phyloP scores from a whole-genome alignment of 2,113 vertebrate genomes.

The Nymphicus hollandicus region DNA sequence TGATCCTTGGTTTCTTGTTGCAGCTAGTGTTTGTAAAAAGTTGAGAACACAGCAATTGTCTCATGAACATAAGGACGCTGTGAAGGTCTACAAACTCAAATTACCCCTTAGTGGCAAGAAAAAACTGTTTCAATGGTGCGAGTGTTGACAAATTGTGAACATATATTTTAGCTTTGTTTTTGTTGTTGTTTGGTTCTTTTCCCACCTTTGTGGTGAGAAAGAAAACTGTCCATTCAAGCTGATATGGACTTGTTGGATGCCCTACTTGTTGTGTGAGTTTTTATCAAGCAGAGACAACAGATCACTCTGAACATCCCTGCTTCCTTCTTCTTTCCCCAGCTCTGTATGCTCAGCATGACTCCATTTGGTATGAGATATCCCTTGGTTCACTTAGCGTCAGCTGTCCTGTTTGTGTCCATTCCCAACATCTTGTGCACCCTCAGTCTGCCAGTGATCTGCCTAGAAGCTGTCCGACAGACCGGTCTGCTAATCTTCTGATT shows the following conservation, averaged over 20 bases:
- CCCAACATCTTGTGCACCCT: background rate
- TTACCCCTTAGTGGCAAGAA: background rate
- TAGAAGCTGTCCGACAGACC: background rate
- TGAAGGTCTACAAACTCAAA: background rate
- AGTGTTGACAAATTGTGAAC: background rate
- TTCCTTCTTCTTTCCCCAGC: background rate
- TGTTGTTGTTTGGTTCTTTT: background rate
- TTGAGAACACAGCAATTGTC: background rate
- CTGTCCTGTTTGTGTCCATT: background rate
- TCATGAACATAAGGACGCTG: background rate
- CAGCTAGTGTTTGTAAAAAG: background rate
- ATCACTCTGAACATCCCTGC: background rate
- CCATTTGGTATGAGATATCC: background rate
- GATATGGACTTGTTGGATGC: background rate
- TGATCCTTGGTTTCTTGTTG: accelerated
- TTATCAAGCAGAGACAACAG: background rate
- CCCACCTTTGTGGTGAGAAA: background rate
- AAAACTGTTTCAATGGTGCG: background rate
- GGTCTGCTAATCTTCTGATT: background rate
- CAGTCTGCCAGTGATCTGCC: background rate
- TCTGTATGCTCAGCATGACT: background rate
- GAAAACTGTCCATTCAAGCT: background rate
- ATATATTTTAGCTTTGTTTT: background rate
- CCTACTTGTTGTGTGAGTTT: background rate
- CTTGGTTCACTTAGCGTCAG: background rate